Conservation (phyloP, 2,797 vertebrate species). For the Gadopsis marmoratus region DNA sequence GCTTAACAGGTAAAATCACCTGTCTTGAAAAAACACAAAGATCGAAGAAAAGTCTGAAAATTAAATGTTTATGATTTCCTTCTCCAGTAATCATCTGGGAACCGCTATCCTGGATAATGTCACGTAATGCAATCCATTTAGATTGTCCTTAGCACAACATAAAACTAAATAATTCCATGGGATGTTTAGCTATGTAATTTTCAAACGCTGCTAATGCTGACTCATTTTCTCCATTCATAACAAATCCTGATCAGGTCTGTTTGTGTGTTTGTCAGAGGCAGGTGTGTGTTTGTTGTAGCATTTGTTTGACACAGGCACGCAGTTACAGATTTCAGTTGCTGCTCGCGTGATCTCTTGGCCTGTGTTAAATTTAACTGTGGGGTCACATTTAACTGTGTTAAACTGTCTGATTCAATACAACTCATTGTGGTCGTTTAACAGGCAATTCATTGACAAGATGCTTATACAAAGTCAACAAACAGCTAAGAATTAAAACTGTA, state of each 20-base stretch:
- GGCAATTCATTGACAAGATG: constrained; percentile 27
- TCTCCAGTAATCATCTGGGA: not conserved
- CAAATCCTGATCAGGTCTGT: constrained; percentile 26
- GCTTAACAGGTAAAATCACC: too few relatives aligned
- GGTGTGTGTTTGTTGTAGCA: constrained; percentile 1
- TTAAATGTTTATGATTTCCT: too few relatives aligned
- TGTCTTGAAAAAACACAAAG: not conserved
- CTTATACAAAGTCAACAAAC: not conserved
- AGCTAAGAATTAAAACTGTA: not conserved
- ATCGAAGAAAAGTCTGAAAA: not conserved
- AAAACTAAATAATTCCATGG: not conserved
- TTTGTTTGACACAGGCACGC: constrained; percentile 25
- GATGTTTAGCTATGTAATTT: constrained; percentile 9
- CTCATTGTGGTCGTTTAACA: constrained; percentile 2
- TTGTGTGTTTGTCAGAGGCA: constrained; percentile 6
- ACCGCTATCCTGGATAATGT: not conserved
- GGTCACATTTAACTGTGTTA: too few relatives aligned
- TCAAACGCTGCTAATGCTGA: not conserved
- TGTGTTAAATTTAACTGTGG: constrained; percentile 22
- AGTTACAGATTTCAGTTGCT: constrained; percentile 7
- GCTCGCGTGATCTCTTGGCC: not conserved
- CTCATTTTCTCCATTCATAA: constrained; percentile 25
- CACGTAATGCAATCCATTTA: not conserved
- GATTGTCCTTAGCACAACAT: not conserved
- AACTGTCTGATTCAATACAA: not conserved